These are phyloP conservation scores for Crossocerus cetratus DNA, from an alignment of 2,888 invertebrate species.

Conservation along the genomic window DNA sequence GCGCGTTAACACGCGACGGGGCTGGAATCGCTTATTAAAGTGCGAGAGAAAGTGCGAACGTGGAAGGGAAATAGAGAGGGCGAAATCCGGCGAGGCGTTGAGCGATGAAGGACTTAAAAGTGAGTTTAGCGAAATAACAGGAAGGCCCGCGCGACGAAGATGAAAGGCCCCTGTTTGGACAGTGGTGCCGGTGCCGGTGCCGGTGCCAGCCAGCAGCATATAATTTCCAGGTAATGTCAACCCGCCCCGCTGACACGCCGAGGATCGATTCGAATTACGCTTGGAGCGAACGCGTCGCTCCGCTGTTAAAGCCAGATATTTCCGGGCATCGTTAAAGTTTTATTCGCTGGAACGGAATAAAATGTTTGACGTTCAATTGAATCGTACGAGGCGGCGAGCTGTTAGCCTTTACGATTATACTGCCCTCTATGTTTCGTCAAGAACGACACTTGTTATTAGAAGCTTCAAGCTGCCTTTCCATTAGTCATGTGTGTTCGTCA, in stretches of 20 bases:
- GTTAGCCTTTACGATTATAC: too few species aligned
- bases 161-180: slow-evolving; percentile 22
- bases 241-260: slow-evolving; percentile 25
- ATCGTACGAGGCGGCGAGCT: too few species aligned
- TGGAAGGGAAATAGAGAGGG: not conserved
- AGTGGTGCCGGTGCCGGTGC: slow-evolving; percentile 3
- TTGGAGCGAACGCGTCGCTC: slow-evolving; percentile 8
- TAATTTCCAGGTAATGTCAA: slow-evolving; percentile 31
- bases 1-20: too few species aligned
- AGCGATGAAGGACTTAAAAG: slow-evolving; percentile 30
- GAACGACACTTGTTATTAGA: too few species aligned
- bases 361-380: not conserved
- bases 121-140: slow-evolving; percentile 20
- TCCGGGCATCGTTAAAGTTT: slow-evolving; percentile 12
- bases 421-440: too few species aligned
- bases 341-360: slow-evolving; percentile 2
- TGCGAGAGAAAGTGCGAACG: not conserved
- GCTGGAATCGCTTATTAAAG: too few species aligned
- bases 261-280: slow-evolving; percentile 36
- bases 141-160: not conserved
- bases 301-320: slow-evolving; percentile 15
- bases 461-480: too few species aligned
- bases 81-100: slow-evolving; percentile 30
- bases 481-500: too few species aligned
- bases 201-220: slow-evolving; percentile 15